phyloP scores from a whole-genome alignment of 2,113 vertebrate genomes.

The Agapornis roseicollis region DNA sequence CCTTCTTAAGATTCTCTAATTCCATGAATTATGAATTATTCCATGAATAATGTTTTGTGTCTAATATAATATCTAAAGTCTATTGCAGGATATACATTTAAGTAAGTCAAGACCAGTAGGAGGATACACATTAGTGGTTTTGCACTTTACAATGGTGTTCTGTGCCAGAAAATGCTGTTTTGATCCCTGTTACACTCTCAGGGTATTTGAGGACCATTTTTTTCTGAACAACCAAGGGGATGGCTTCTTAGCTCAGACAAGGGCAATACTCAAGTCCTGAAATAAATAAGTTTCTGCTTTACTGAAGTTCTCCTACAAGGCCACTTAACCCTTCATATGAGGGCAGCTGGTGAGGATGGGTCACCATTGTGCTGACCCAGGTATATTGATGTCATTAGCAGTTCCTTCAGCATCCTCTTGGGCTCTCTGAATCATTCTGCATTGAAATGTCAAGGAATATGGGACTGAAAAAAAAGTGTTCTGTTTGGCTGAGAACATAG shows the following conservation, averaged over 20 bases:
- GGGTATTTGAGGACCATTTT: neutral
- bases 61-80: neutral
- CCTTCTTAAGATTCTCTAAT: neutral
- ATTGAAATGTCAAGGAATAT: neutral
- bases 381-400: rapidly evolving
- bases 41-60: neutral
- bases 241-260: neutral
- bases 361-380: neutral
- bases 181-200: neutral
- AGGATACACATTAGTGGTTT: neutral
- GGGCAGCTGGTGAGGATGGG: neutral
- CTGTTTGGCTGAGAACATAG: neutral
- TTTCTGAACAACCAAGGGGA: neutral
- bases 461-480: neutral
- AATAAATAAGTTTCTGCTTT: neutral
- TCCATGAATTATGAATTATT: too few species aligned
- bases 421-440: neutral
- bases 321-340: neutral
- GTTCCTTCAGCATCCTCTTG: neutral
- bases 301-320: neutral
- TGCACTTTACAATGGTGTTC: neutral
- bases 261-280: neutral
- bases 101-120: neutral
- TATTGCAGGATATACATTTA: neutral
- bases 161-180: neutral